Evolutionary conservation across 2,888 invertebrate genomes (phyloP).

Genomic region (Coremacera marginata): DNA sequence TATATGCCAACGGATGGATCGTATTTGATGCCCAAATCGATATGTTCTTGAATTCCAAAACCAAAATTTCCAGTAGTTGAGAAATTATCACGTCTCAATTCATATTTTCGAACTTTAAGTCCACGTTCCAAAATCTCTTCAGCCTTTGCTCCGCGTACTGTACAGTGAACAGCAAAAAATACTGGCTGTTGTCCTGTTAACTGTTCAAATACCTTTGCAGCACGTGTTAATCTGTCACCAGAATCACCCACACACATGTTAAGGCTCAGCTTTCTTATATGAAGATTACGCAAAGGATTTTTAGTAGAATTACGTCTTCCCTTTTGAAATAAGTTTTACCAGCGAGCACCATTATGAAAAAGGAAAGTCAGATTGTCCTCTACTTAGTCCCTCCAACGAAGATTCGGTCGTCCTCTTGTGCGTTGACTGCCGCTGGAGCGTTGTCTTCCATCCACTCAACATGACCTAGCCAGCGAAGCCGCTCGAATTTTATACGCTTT

Average conservation of each 20-base stretch:
- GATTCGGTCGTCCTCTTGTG: no score
- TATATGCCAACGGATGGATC: constrained; percentile 99
- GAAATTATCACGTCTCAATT: constrained; percentile 97
- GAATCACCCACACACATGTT: constrained; percentile 98
- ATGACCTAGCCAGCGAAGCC: no score
- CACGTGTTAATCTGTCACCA: constrained; percentile 95
- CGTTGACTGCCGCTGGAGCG: no score
- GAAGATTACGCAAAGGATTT: constrained; percentile 97
- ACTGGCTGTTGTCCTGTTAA: constrained; percentile 99
- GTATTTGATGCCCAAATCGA: constrained; percentile 98
- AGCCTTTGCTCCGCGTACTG: constrained; percentile 98
- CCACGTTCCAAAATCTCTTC: constrained; percentile 99
- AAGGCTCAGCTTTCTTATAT: constrained; percentile 96
- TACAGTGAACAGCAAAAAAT: constrained; percentile 99
- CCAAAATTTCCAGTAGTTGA: constrained; percentile 98
- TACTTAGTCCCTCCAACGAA: no score
- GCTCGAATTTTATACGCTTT: no score
- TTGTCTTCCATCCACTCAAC: no score
- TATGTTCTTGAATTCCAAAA: constrained; percentile 99
- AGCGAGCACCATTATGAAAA: no score
- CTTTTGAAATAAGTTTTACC: constrained; percentile 72
- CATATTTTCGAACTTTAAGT: constrained; percentile 98
- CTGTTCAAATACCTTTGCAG: constrained; percentile 97
- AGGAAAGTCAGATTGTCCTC: no score
- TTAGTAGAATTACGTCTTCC: constrained; percentile 84